A percentile compares a stretch with the other conserved stretches of the same genome.
phyloP scores from a whole-genome alignment of 1,140 invertebrate genomes.

The Drosophila fuyamai region DNA sequence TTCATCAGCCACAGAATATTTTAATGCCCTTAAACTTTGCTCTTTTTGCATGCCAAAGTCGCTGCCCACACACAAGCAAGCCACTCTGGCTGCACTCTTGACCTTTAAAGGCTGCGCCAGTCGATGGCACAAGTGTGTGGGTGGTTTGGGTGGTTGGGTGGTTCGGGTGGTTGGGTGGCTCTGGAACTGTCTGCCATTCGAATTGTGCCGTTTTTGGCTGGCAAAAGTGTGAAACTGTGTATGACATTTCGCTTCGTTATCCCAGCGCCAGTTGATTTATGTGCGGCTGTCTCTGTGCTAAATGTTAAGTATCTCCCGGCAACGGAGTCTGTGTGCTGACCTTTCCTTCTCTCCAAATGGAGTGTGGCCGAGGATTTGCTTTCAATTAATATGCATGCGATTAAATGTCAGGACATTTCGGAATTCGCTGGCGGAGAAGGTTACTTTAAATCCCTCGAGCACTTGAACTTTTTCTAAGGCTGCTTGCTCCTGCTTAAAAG shows the following conservation, averaged over 20 bases:
- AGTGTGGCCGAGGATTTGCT: conserved; percentile 7
- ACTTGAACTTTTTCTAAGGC: no score
- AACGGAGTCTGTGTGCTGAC: conserved; percentile 35
- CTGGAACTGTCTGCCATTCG: conserved; percentile 55
- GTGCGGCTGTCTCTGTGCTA: conserved; percentile 35
- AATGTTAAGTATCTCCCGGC: conserved; percentile 34
- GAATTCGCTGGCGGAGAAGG: background rate
- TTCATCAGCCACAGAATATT: conserved; percentile 74
- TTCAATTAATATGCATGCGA: conserved; percentile 20
- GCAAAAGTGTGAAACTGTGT: conserved; percentile 64
- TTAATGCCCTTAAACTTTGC: conserved; percentile 83
- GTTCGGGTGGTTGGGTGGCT: background rate
- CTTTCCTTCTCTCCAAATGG: conserved; percentile 22
- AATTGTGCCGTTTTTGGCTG: conserved; percentile 29
- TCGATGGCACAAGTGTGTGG: conserved; percentile 39
- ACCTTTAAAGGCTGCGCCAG: conserved; percentile 70
- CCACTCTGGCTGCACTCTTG: conserved; percentile 69
- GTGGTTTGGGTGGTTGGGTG: conserved; percentile 21
- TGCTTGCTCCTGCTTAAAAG: no score
- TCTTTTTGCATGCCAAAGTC: conserved; percentile 61
- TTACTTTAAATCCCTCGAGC: background rate
- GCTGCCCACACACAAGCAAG: conserved; percentile 41
- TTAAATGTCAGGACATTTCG: conserved; percentile 29
- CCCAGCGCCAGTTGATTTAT: conserved; percentile 66
- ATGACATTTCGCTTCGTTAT: conserved; percentile 67